These are phyloP conservation scores for Manduca sexta DNA, from an alignment of 1,140 invertebrate genomes.

Conservation along the genomic window DNA sequence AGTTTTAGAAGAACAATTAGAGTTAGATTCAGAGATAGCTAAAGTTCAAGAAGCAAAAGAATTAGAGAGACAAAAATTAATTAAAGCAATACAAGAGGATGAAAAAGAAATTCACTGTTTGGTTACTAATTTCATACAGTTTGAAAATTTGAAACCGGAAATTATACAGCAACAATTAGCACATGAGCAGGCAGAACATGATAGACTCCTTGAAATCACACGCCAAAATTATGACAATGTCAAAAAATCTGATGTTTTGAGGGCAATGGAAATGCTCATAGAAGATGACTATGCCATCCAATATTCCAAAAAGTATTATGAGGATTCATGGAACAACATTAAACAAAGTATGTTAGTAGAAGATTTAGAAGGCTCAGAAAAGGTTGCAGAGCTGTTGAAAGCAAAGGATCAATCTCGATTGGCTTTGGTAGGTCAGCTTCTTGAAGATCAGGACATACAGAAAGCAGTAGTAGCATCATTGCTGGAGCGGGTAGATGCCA, in stretches of 20 bases:
- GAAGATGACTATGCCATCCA: slow-evolving; percentile 76
- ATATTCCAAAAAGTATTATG: slow-evolving; percentile 74
- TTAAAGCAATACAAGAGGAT: slow-evolving; percentile 74
- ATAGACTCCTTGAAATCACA: slow-evolving; percentile 73
- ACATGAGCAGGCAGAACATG: slow-evolving; percentile 78
- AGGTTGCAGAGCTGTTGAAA: slow-evolving; percentile 75
- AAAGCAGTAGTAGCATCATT: slow-evolving; percentile 82
- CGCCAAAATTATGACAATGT: slow-evolving; percentile 71
- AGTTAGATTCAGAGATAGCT: slow-evolving; percentile 77
- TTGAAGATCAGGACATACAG: slow-evolving; percentile 81
- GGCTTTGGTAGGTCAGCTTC: slow-evolving; percentile 74
- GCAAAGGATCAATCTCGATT: slow-evolving; percentile 76
- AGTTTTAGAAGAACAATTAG: slow-evolving; percentile 76
- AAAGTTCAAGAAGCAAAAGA: slow-evolving; percentile 79
- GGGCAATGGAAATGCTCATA: slow-evolving; percentile 79
- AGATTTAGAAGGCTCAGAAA: slow-evolving; percentile 73
- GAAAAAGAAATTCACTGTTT: slow-evolving; percentile 78
- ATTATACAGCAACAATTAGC: slow-evolving; percentile 76
- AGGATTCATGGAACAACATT: slow-evolving; percentile 74
- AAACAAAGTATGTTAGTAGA: slow-evolving; percentile 73
- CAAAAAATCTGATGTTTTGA: slow-evolving; percentile 73
- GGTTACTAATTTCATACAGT: slow-evolving; percentile 77
- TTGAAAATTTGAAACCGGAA: slow-evolving; percentile 74
- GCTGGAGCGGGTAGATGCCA: slow-evolving; percentile 82
- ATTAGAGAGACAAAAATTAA: slow-evolving; percentile 75